These are phyloP conservation scores for Rhabdophis nuchalis DNA, from an alignment of 2,797 vertebrate species.

Conservation along the genomic window DNA sequence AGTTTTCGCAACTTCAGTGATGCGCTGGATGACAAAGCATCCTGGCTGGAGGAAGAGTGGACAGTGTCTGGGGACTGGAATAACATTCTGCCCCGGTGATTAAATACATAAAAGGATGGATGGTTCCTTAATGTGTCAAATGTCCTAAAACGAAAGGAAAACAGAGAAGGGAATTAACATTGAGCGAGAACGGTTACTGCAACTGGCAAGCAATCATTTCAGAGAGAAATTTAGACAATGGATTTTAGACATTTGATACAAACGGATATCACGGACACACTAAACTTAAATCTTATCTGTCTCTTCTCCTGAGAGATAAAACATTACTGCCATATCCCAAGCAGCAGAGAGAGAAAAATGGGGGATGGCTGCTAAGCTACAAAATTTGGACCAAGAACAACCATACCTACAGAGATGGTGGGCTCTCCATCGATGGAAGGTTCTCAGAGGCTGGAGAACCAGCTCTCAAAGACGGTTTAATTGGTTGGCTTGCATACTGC, in stretches of 20 bases:
- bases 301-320: background rate
- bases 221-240: background rate
- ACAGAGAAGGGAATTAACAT: slow-evolving; percentile 45
- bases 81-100: slow-evolving; percentile 90
- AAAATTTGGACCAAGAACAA: background rate
- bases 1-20: slow-evolving; percentile 89
- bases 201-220: slow-evolving; percentile 9
- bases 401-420: background rate
- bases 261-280: too few species aligned
- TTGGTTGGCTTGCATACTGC: background rate
- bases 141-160: slow-evolving; percentile 73
- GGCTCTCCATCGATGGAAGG: background rate
- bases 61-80: slow-evolving; percentile 83
- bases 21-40: slow-evolving; percentile 82
- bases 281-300: background rate
- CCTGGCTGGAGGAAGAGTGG: slow-evolving; percentile 76
- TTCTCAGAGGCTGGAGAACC: background rate
- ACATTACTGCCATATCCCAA: background rate
- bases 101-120: slow-evolving; percentile 97
- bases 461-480: background rate
- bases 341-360: background rate
- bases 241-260: background rate
- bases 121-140: slow-evolving; percentile 98
- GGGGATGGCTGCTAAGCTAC: background rate
- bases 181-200: slow-evolving; percentile 12